These are phyloP conservation scores for Manduca sexta DNA, from an alignment of 1,140 invertebrate species.

Conservation along the genomic window DNA sequence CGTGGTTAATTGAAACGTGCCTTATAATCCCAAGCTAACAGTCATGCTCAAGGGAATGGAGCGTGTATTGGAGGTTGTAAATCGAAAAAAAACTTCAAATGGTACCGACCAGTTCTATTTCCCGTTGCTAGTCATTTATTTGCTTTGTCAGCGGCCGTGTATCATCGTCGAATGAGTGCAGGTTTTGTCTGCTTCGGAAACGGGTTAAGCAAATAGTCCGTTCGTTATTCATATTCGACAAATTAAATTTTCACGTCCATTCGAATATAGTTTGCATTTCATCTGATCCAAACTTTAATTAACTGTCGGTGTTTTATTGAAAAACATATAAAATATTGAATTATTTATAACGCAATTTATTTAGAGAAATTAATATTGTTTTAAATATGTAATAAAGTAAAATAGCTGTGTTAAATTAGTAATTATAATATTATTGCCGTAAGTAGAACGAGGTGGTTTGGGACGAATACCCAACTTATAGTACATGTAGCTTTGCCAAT, in stretches of 20 bases:
- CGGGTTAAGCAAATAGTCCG: constrained; percentile 58
- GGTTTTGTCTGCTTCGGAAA: constrained; percentile 39
- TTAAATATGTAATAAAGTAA: no score
- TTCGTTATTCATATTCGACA: constrained; percentile 39
- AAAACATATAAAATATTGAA: no score
- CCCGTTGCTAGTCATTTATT: constrained; percentile 37
- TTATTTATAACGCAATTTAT: no score
- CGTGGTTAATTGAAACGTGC: constrained; percentile 21
- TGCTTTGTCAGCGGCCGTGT: constrained; percentile 28
- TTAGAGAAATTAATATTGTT: no score
- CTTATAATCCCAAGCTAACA: neutral
- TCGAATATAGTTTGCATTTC: constrained; percentile 37
- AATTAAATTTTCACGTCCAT: constrained; percentile 37
- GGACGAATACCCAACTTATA: no score
- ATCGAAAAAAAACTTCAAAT: constrained; percentile 1
- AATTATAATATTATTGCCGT: no score
- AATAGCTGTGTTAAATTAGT: no score
- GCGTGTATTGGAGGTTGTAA: no score
- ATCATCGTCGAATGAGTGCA: constrained; percentile 29
- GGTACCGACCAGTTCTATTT: constrained; percentile 23
- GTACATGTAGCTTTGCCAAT: no score
- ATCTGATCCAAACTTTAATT: constrained; percentile 61
- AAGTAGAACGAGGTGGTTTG: no score
- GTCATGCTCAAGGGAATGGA: no score
- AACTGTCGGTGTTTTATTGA: constrained; percentile 15